phyloP scores from a whole-genome alignment of 2,113 vertebrate genomes.

The Crotalus helleri region DNA sequence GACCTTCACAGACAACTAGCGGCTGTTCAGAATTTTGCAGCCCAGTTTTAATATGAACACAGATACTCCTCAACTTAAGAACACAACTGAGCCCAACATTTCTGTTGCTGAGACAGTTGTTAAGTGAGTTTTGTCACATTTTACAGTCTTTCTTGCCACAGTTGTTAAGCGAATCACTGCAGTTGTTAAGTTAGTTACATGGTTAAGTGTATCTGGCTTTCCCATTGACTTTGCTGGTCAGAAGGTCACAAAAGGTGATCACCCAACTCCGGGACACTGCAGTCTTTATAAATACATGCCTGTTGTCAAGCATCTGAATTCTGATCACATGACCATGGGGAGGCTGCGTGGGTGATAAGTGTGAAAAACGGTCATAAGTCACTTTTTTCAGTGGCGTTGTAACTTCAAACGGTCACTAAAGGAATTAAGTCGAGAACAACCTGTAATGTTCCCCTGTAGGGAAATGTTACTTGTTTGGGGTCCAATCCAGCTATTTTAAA shows the following conservation, averaged over 20 bases:
- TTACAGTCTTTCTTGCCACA: neutral
- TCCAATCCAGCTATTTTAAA: neutral
- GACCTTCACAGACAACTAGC: neutral
- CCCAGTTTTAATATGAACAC: neutral
- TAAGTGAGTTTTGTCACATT: neutral
- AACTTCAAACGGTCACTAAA: neutral
- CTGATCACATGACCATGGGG: neutral
- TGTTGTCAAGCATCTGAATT: neutral
- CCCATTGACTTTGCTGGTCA: neutral
- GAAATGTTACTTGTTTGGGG: neutral
- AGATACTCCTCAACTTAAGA: neutral
- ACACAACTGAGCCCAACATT: neutral
- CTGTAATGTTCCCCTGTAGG: neutral
- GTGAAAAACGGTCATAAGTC: neutral
- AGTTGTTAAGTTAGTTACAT: neutral
- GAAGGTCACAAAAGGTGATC: neutral
- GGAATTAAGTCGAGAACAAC: neutral
- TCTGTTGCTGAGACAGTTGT: neutral
- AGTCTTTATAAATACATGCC: neutral
- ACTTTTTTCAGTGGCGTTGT: neutral
- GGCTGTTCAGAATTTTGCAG: neutral
- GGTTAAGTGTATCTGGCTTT: neutral
- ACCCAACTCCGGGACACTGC: neutral
- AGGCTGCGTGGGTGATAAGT: neutral
- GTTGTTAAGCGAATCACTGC: neutral